Percentiles rank a stretch among this genome's conserved stretches.
Conservation (phyloP, 53 echinoderm and acorn worm genomes). For the Paracentrotus lividus region DNA sequence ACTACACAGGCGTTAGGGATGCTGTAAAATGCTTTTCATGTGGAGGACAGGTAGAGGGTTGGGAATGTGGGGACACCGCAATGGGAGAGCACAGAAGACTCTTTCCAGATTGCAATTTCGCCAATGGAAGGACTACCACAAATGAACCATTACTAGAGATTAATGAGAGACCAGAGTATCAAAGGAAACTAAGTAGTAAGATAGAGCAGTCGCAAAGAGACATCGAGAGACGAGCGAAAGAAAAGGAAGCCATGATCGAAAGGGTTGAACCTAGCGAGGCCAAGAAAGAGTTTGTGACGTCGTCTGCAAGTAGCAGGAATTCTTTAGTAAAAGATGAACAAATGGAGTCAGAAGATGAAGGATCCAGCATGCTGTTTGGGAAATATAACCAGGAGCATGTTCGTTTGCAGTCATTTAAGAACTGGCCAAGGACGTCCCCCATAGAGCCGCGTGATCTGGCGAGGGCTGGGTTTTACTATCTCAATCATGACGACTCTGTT, state of each 20-base stretch:
- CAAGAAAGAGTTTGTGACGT: slow-evolving; percentile 7
- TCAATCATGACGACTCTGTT: slow-evolving; percentile 74
- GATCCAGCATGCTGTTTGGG: neutral
- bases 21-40: slow-evolving; percentile 84
- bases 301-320: neutral
- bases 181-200: neutral
- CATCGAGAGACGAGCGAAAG: slow-evolving; percentile 61
- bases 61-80: slow-evolving; percentile 82
- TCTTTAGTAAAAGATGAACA: neutral
- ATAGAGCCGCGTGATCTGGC: slow-evolving; percentile 84
- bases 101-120: slow-evolving; percentile 81
- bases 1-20: slow-evolving; percentile 76
- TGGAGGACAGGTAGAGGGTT: slow-evolving; percentile 76
- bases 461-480: slow-evolving; percentile 89
- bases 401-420: slow-evolving; percentile 86
- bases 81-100: slow-evolving; percentile 89
- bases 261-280: slow-evolving; percentile 2
- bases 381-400: slow-evolving; percentile 85
- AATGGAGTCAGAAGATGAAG: slow-evolving; percentile 40
- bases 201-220: slow-evolving; percentile 52
- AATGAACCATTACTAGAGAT: slow-evolving; percentile 68
- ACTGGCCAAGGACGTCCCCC: slow-evolving; percentile 84
- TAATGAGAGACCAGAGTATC: neutral
- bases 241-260: slow-evolving; percentile 72
- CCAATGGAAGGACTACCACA: slow-evolving; percentile 53